Percentiles rank a stretch among this genome's conserved stretches.
Conservation (phyloP, 2,797 vertebrate genomes). For the Lateolabrax maculatus region DNA sequence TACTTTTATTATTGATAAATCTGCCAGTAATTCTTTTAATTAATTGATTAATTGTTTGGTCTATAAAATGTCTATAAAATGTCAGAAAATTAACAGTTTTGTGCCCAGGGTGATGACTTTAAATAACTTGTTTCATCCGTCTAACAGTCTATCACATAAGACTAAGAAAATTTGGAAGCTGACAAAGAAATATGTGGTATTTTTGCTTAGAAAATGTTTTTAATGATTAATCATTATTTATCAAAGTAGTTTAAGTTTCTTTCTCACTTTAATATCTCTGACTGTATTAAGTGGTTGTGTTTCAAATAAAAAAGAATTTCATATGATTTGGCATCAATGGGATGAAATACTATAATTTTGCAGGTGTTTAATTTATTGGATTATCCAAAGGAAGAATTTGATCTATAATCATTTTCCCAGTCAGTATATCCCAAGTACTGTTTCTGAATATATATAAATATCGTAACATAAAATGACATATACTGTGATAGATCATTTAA, state of each 20-base stretch:
- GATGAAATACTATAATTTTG: slow-evolving; percentile 2
- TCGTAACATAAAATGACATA: slow-evolving; percentile 37
- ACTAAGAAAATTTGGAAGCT: slow-evolving; percentile 4
- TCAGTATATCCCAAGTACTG: slow-evolving; percentile 15
- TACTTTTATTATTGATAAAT: background rate
- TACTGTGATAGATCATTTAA: slow-evolving; percentile 18
- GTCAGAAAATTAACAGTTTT: background rate
- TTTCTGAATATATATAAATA: slow-evolving; percentile 3
- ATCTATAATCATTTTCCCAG: slow-evolving; percentile 14
- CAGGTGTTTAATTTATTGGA: slow-evolving; percentile 3
- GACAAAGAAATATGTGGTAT: background rate
- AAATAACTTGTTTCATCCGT: background rate
- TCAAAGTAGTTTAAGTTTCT: background rate
- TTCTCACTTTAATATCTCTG: background rate
- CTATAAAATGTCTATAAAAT: slow-evolving; percentile 2
- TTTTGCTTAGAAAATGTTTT: slow-evolving; percentile 6
- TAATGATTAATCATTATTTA: background rate
- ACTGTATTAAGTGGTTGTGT: background rate
- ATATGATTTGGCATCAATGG: background rate
- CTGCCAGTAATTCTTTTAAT: background rate
- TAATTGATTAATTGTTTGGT: slow-evolving; percentile 3
- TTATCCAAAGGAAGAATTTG: slow-evolving; percentile 23
- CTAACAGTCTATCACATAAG: background rate
- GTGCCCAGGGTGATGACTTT: background rate
- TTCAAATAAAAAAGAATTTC: background rate